Base-by-base conservation (phyloP, 2,797 vertebrate species). In the Glossophaga mutica region DNA sequence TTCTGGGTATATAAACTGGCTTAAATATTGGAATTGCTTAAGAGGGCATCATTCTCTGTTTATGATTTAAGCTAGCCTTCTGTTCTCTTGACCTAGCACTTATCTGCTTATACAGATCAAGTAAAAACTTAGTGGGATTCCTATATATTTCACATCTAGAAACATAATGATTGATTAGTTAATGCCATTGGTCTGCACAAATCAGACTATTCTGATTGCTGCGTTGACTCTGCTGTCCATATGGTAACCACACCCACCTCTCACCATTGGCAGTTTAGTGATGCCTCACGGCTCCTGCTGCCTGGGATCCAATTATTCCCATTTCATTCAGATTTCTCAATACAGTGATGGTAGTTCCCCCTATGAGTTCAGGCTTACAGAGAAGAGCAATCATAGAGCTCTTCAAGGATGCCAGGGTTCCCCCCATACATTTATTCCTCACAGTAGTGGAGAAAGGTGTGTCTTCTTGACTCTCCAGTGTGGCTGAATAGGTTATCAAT, bases 31-130 rank as follows among this genome's bases (percentile, higher is more conserved):
- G 21, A 48, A 50, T 46, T 67, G 19, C 67, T 19, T 26, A 9
- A 92, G 34, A 15, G 12, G 18, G 5, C 52, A 15, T 48, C 46
- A 16, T n/a, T 32, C 21, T 50, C 11, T 87, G 18, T 82, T 65
- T 96, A 70, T 89, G 22, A 52, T 44, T 18, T 22, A 46, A 24
- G 18, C 59, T 73, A 82, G 24, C 76, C 22, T 44, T 83, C 65
- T 65, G 9, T 42, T 68, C 24, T 32, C 32, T 42, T 92, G 22
- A 57, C 19, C 24, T 67, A 57, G 50, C 62, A 62, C 16, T 87
- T 96, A 85, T 70, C 59, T 83, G 34, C 42, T 68, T 87, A 62
- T 39, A 50, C 0, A 71, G 15, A 70, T 74, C 44, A 70, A 57
- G 9, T 77, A 37, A 77, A 55, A 87, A 67, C 37, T 87, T 73